phyloP scores from a whole-genome alignment of 2,113 vertebrate genomes.

The Parus major region DNA sequence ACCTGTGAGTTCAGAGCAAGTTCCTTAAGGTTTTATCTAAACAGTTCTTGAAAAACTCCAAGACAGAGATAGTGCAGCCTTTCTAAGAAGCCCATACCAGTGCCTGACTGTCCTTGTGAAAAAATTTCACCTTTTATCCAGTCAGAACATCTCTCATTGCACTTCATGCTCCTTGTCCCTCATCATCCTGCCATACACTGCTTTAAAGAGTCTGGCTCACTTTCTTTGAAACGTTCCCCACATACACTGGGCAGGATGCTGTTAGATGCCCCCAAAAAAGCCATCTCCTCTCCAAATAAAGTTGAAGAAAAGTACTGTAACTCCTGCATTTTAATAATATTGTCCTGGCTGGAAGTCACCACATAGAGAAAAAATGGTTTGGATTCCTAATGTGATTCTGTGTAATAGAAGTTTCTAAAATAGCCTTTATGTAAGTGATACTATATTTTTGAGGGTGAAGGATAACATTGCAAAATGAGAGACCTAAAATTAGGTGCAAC shows the following conservation, averaged over 20 bases:
- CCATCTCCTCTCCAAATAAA: not conserved
- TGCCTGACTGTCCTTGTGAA: not conserved
- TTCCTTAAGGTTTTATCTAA: not conserved
- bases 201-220: not conserved
- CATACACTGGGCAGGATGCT: not conserved
- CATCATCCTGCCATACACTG: not conserved
- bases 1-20: not conserved
- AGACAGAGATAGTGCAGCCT: not conserved
- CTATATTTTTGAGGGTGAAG: not conserved
- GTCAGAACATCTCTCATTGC: not conserved
- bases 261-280: not conserved
- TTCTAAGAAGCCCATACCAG: not conserved
- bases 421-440: slow-evolving; percentile 44
- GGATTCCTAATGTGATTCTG: slow-evolving; percentile 5
- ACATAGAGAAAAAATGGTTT: slow-evolving; percentile 22
- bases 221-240: not conserved
- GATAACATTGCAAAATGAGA: slow-evolving; percentile 29
- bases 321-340: slow-evolving; percentile 32
- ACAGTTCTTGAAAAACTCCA: not conserved
- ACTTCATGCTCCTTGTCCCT: not conserved
- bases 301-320: not conserved
- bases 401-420: not conserved
- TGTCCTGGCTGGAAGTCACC: not conserved
- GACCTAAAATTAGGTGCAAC: slow-evolving; percentile 25
- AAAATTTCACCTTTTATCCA: not conserved